These are phyloP conservation scores for Syrmaticus mikado DNA, from an alignment of 2,113 vertebrate species.

Conservation along the genomic window DNA sequence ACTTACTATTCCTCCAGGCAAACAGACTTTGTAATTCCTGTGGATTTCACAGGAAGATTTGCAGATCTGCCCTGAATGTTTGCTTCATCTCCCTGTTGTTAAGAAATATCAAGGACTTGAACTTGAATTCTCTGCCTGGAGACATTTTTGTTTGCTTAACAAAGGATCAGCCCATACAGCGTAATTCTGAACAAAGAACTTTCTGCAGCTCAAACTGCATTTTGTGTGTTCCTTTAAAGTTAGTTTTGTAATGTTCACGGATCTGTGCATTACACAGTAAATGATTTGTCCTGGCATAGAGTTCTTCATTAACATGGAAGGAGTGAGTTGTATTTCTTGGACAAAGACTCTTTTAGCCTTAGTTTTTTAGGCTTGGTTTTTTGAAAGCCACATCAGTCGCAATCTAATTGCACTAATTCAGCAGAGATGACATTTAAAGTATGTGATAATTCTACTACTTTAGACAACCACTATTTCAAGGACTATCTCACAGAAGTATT, in stretches of 20 bases:
- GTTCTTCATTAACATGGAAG: not conserved
- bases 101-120: slow-evolving; percentile 37
- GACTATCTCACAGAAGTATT: slow-evolving; percentile 46
- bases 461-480: slow-evolving; percentile 51
- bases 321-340: slow-evolving; percentile 5
- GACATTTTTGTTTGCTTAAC: slow-evolving; percentile 42
- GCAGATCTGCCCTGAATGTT: slow-evolving; percentile 37
- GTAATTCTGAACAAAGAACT: slow-evolving; percentile 19
- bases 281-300: not conserved
- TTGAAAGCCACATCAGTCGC: slow-evolving; percentile 49
- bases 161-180: not conserved
- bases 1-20: slow-evolving; percentile 50
- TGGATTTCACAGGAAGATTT: slow-evolving; percentile 11
- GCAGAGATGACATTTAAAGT: slow-evolving; percentile 62
- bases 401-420: slow-evolving; percentile 59
- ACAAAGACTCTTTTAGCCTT: slow-evolving; percentile 5
- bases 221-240: not conserved
- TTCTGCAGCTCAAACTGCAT: not conserved
- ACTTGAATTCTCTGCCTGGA: slow-evolving; percentile 40
- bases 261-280: not conserved
- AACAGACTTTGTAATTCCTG: slow-evolving; percentile 22
- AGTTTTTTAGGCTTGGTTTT: slow-evolving; percentile 31
- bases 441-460: slow-evolving; percentile 66
- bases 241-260: not conserved
- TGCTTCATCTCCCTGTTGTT: slow-evolving; percentile 25